Conservation (phyloP, 2,113 vertebrate species). For the Engraulis encrasicolus region DNA sequence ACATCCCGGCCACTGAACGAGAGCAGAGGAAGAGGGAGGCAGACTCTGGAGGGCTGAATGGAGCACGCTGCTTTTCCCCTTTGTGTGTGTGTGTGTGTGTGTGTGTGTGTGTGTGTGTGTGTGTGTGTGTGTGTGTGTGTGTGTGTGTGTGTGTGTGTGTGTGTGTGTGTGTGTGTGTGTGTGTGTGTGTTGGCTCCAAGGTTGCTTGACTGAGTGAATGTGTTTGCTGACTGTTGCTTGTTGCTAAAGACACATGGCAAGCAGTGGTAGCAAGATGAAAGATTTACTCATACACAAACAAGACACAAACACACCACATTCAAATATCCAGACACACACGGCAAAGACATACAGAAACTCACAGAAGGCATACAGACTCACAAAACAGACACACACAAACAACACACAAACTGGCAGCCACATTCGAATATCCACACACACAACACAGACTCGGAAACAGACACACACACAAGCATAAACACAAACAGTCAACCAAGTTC, state of each 20-base stretch:
- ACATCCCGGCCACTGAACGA: constrained; percentile 1
- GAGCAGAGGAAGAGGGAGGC: background rate
- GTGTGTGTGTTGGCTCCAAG: background rate
- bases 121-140: constrained; percentile 11
- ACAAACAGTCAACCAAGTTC: background rate
- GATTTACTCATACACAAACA: background rate
- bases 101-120: background rate
- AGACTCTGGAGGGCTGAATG: background rate
- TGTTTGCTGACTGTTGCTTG: background rate
- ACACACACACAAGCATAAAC: constrained; percentile 17
- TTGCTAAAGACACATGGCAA: constrained; percentile 67
- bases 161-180: background rate
- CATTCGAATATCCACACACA: too few species aligned
- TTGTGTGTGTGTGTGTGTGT: too few species aligned
- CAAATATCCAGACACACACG: background rate
- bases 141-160: too few species aligned
- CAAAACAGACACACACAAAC: background rate
- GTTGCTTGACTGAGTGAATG: background rate
- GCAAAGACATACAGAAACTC: too few species aligned
- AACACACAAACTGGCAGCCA: too few species aligned
- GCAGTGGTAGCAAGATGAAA: constrained; percentile 35
- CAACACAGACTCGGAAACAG: too few species aligned
- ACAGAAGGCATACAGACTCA: too few species aligned
- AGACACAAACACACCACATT: too few species aligned
- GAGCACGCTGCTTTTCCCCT: background rate